Percentiles rank a stretch among this genome's conserved stretches.
Conservation (phyloP, 2,888 invertebrate genomes). For the Leptogaster cylindrica region DNA sequence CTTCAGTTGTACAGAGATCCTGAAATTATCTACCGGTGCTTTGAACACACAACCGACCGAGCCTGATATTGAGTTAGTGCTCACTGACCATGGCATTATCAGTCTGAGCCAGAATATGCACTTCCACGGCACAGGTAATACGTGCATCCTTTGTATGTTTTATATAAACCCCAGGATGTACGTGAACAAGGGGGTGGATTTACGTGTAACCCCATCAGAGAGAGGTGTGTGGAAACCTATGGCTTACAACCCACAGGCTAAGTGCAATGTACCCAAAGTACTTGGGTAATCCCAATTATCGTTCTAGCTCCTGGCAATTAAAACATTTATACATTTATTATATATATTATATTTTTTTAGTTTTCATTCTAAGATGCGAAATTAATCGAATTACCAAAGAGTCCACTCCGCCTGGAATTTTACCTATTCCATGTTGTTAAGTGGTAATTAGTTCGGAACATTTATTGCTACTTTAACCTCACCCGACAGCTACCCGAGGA, state of each 20-base stretch:
- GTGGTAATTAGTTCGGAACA: constrained; percentile 17
- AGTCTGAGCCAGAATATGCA: constrained; percentile 31
- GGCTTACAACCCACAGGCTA: constrained; percentile 48
- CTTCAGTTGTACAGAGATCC: constrained; percentile 49
- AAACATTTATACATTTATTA: too few relatives aligned
- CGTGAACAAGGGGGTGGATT: too few relatives aligned
- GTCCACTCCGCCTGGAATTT: not conserved
- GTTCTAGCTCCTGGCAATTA: constrained; percentile 50
- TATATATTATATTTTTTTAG: too few relatives aligned
- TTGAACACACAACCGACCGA: constrained; percentile 49
- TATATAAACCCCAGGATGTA: too few relatives aligned
- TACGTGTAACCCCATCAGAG: too few relatives aligned
- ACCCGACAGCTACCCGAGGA: too few relatives aligned
- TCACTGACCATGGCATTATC: constrained; percentile 49
- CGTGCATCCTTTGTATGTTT: constrained; percentile 40
- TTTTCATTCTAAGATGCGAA: constrained; percentile 22
- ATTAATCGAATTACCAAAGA: constrained; percentile 28
- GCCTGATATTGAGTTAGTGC: constrained; percentile 50
- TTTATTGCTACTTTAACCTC: too few relatives aligned
- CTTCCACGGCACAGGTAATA: not conserved
- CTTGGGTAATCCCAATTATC: constrained; percentile 50
- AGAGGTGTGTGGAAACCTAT: constrained; percentile 47
- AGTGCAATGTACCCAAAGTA: constrained; percentile 32
- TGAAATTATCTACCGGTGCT: constrained; percentile 49
- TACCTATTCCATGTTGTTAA: constrained; percentile 4